Base-by-base conservation (phyloP, 1,140 invertebrate species). In the Leptinotarsa defecta region DNA sequence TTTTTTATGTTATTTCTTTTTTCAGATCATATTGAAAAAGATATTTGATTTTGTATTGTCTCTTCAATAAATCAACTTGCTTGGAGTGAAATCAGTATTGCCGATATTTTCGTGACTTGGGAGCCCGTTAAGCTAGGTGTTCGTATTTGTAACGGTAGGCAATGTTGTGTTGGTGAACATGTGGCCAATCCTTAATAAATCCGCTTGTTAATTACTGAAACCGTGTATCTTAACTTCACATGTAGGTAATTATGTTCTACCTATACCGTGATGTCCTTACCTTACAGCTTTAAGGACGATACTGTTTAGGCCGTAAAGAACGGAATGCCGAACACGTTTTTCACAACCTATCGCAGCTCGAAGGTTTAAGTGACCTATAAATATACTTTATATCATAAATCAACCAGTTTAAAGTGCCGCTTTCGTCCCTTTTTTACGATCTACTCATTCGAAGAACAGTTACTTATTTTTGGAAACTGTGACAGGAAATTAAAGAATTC, bases 171-270 rank as follows among this genome's bases (percentile, higher is more conserved):
- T 75, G 27, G 74, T 74, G 75, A 74, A 79, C 76, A 79, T 77
- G 76, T 78, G 73, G 70, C 78, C 76, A 79, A 81, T 76, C 80
- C 76, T 77, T 77, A 80, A 79, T 76, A 80, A 80, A 76, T 80
- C 67, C 48, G 67, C 71, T 72, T 74, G 74, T 76, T 77, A 75
- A 75, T 77, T 68, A 71, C 69, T 73, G 73, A 34, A 77, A 72
- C 68, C 74, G 74, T 77, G 71, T 79, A 78, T 79, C 75, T 79
- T 74, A 77, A 74, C 76, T 80, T 79, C 75, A 80, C 79, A 80
- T 79, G 77, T 79, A 75, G 71, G 75, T 78, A 77, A 76, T 78
- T 80, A 77, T 74, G 72, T 77, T 77, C 74, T 73, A 73, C 71
- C 71, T 67, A 65, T 79, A 74, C 78, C 76, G 73, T 79, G 75